Conservation (phyloP, 2,113 vertebrate genomes). For the Mesocricetus auratus region DNA sequence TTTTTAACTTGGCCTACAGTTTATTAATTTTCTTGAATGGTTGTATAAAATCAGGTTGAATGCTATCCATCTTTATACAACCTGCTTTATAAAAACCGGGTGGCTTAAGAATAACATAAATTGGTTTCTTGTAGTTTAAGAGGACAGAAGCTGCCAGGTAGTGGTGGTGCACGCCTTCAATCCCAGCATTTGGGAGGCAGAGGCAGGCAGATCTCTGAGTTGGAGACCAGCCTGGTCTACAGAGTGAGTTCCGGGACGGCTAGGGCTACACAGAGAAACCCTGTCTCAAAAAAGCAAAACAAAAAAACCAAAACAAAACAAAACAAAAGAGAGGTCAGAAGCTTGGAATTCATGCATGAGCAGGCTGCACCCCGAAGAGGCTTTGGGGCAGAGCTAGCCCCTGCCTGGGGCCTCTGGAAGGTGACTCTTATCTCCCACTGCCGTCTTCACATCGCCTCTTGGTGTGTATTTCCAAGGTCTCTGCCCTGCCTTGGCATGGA, state of each 20-base stretch:
- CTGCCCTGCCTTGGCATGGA: not conserved
- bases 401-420: not conserved
- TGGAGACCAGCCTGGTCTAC: too few species aligned
- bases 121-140: not conserved
- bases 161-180: too few species aligned
- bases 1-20: not conserved
- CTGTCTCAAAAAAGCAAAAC: too few species aligned
- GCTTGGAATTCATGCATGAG: not conserved
- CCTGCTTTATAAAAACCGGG: not conserved
- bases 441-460: not conserved
- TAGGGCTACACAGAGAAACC: too few species aligned
- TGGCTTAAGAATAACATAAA: constrained; percentile 14
- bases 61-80: not conserved
- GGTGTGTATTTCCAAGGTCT: not conserved
- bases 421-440: not conserved
- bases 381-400: not conserved
- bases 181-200: too few species aligned
- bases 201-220: too few species aligned
- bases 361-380: not conserved
- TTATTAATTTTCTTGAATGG: not conserved
- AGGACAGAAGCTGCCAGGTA: not conserved
- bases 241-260: too few species aligned
- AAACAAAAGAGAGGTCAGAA: not conserved
- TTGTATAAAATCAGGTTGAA: not conserved
- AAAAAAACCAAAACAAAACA: too few species aligned